Percentiles rank a stretch among this genome's conserved stretches.
Evolutionary conservation across 1,140 invertebrate species (phyloP).

Genomic region (Babylonia areolata): DNA sequence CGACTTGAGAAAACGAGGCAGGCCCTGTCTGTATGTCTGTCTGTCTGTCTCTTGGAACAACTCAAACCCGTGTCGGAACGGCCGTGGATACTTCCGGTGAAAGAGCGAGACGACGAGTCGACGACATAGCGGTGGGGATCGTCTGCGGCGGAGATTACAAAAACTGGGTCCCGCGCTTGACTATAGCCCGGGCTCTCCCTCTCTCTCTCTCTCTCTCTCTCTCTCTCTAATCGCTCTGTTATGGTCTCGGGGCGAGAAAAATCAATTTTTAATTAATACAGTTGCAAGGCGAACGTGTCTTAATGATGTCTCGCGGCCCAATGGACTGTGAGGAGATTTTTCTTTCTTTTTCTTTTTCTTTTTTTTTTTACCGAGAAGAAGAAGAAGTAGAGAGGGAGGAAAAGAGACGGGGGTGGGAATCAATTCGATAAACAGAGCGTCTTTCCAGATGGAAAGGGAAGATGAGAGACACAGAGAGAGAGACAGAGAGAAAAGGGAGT

Average conservation of each 20-base stretch:
- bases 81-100: constrained; percentile 29
- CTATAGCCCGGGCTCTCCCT: neutral
- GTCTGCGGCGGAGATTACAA: constrained; percentile 40
- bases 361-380: too few species aligned
- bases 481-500: constrained; percentile 20
- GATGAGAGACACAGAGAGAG: neutral
- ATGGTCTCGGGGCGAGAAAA: constrained; percentile 31
- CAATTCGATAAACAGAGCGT: neutral
- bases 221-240: constrained; percentile 26
- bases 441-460: neutral
- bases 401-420: neutral
- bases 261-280: constrained; percentile 40
- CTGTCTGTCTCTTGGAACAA: constrained; percentile 19
- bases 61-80: constrained; percentile 18
- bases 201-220: neutral
- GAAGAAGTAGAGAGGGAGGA: neutral
- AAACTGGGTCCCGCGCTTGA: too few species aligned
- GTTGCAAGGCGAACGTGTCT: constrained; percentile 21
- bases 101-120: constrained; percentile 26
- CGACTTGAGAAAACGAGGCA: neutral
- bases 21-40: too few species aligned
- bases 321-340: neutral
- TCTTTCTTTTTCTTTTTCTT: too few species aligned
- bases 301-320: constrained; percentile 22
- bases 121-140: constrained; percentile 26